Evolutionary conservation across 2,797 vertebrate genomes (phyloP), one percentile per base, ranked within the genome.

Genomic region (Odontamblyopus rebecca): DNA sequence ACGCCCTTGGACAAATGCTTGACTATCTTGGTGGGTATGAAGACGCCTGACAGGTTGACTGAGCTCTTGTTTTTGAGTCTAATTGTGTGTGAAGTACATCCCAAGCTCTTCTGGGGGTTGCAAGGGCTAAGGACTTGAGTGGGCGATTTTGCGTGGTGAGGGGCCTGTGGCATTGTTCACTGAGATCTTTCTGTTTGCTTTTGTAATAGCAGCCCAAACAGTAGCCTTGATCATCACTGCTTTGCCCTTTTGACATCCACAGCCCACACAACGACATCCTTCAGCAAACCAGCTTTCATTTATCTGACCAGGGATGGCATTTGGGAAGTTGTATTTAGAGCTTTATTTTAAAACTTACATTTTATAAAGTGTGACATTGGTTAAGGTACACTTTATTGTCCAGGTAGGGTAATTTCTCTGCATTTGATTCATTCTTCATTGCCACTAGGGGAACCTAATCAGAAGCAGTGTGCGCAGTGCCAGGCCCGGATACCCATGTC

Each of bases 31-130:
- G 75, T 82, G 80, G 77, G 76, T 50, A 69, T 78, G 77, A 67
- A 48, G 23, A 50, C 0, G 26, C 26, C 77, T 85, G 85, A 89
- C 85, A 85, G 82, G 71, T 78, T 87, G 84, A 82, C 73, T 87
- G 82, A 83, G 74, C 78, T 84, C 80, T 85, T 90, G 83, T 85
- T 89, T 90, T 81, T 69, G 75, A 82, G 85, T 2, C 80, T 90
- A 88, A 89, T 89, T 61, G 66, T 83, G 82, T 89, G 89, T 88
- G 88, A 91, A 88, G 89, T 89, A 86, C 86, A 87, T 88, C 83
- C 77, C 78, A 78, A 83, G 75, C 77, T 84, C 80, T 70, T 81
- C 61, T 71, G 82, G 73, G 83, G 81, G 54, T 80, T 78, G 68
- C 69, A 61, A 66, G 80, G 79, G 70, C 78, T 74, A 60, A 77